These are phyloP conservation scores for Sogatella furcifera DNA, from an alignment of 1,140 invertebrate species.

Conservation along the genomic window DNA sequence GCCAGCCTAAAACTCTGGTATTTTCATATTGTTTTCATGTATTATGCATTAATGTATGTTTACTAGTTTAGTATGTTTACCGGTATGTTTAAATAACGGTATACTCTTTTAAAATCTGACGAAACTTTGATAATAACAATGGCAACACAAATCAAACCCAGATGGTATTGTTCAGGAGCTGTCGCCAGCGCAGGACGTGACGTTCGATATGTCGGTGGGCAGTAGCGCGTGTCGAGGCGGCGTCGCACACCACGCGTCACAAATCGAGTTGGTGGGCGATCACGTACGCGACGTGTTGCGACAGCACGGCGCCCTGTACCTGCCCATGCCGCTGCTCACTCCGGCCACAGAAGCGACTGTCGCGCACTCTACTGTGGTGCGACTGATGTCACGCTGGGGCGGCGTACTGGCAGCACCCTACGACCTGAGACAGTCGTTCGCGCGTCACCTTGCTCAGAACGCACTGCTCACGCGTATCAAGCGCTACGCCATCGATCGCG, in stretches of 20 bases:
- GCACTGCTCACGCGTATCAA: conserved; percentile 60
- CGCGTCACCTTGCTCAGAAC: conserved; percentile 70
- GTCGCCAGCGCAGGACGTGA: conserved; percentile 55
- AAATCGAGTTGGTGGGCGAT: conserved; percentile 15
- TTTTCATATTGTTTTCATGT: no score
- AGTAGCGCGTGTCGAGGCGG: neutral
- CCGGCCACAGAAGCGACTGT: conserved; percentile 48
- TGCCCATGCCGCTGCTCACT: conserved; percentile 64
- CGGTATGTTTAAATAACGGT: no score
- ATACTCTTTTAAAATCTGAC: no score
- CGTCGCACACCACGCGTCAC: conserved; percentile 31
- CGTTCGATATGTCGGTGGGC: conserved; percentile 53
- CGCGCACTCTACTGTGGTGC: conserved; percentile 51
- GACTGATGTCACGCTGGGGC: conserved; percentile 65
- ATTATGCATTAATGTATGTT: no score
- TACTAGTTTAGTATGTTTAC: no score
- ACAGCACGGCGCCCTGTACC: conserved; percentile 61
- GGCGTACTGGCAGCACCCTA: conserved; percentile 25
- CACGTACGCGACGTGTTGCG: neutral
- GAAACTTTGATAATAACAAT: no score
- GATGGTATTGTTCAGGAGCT: conserved; percentile 33
- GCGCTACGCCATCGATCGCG: conserved; percentile 74
- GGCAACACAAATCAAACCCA: no score
- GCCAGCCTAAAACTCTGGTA: no score
- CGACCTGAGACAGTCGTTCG: conserved; percentile 56